Evolutionary conservation across 2,113 vertebrate species (phyloP), one percentile per base, ranked within the genome.

Genomic region (Sturnus vulgaris): DNA sequence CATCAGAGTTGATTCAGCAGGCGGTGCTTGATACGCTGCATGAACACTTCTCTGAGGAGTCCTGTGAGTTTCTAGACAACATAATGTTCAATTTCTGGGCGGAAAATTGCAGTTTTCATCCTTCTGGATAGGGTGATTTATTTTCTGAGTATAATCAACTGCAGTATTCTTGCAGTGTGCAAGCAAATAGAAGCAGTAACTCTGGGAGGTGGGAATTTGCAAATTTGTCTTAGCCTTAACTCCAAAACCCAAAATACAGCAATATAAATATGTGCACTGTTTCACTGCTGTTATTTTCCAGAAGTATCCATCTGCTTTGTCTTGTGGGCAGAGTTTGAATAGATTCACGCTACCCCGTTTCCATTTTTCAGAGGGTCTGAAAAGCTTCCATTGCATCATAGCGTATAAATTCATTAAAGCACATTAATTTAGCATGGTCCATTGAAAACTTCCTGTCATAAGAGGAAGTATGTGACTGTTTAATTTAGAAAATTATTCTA

Each of bases 381-480:
- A 95, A 97, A 86, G 86, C 82, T 83, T 94, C 71, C 76, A 92
- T 96, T 95, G 94, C 92, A 88, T 97, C 92, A 94, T 82, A 72
- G 75, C 71, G 90, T 96, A 95, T 93, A 95, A 97, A 96, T 97
- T 91, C 57, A 82, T 96, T 91, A 46, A 87, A 96, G 47, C 52
- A 66, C 69, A 72, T 94, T 93, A 78, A 92, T 89, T 94, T 95
- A 93, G 49, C 61, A 79, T 7, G 47, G 84, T 82, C 84, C 73
- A 89, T 92, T 95, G 91, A 97, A 96, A 95, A 91, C 73, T 96
- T 95, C 86, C 91, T 96, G 83, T 95, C 65, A 60, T 76, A 90
- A 87, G 84, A 93, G 94, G 86, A 95, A 89, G 89, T 91, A 84
- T 92, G 76, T 82, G 71, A 69, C 89, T 92, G 12, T 89, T 94